Evolutionary conservation across 2,888 invertebrate species (phyloP), one percentile per base, ranked within the genome.

Genomic region (Caenorhabditis panamensis): DNA sequence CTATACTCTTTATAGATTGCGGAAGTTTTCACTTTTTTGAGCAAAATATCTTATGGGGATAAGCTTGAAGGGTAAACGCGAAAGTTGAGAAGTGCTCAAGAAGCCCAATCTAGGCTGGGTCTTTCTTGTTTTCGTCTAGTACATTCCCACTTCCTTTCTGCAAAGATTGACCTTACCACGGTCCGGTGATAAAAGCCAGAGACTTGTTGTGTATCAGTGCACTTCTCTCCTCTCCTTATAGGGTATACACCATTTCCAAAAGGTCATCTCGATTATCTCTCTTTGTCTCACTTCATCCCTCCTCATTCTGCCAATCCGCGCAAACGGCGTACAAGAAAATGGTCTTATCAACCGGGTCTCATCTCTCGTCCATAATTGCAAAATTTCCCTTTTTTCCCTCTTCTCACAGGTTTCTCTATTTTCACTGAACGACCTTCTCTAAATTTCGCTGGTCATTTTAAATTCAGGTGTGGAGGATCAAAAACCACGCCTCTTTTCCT

Each of bases 291-390:
- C 20, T 20, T 49, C 20, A 20, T 49, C 5, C 49, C 49, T n/a
- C n/a, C n/a, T n/a, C n/a, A n/a, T n/a, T 49, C 20, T 49, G 49
- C 49, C 49, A 49, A 49, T 49, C 49, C 49, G 18, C 49, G 49
- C 49, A 49, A 5, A 5, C 49, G 2, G 41, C 49, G 18, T 49
- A 49, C 49, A 49, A 18, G 20, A 49, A 49, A 49, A 49, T 49
- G n/a, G 16, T 24, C 41, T 59, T 59, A 41, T 59, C 59, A 59
- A 41, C 20, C 20, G 4, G 16, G 41, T 59, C 41, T 37, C 59
- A 41, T 59, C 41, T 59, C 37, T 41, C 41, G 11, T 20, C 9
- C 58, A 20, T 36, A 58, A 58, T 41, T 59, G 59, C 59, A 59
- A 59, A 59, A 41, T 37, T 36, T 24, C 13, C 41, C 24, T 8